Percentiles rank a stretch among this genome's conserved stretches.
Conservation (phyloP, 1,140 invertebrate species). For the Eupristina koningsbergeri region DNA sequence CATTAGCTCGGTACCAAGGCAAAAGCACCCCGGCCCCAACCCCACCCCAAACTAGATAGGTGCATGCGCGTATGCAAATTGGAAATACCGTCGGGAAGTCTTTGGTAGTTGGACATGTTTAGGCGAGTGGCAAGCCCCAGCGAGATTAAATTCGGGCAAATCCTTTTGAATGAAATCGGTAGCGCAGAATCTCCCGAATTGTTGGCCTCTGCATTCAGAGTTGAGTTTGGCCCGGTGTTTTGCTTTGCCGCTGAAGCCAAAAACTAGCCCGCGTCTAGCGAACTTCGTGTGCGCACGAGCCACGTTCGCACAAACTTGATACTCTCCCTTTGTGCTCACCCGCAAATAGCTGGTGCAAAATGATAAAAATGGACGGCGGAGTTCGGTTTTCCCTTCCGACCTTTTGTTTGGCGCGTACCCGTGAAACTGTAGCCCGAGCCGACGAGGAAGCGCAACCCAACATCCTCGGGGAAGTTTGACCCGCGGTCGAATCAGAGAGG, state of each 20-base stretch:
- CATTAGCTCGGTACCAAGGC: no score
- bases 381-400: neutral
- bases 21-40: no score
- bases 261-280: neutral
- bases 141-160: conserved; percentile 39
- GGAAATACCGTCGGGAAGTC: conserved; percentile 4
- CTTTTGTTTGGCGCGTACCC: neutral
- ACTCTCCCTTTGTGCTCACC: neutral
- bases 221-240: neutral
- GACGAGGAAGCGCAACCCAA: neutral
- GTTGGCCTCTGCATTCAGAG: neutral
- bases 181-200: neutral
- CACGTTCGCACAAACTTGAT: neutral
- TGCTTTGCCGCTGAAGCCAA: neutral
- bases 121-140: conserved; percentile 22
- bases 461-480: neutral
- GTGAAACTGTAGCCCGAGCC: no score
- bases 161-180: neutral
- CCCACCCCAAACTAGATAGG: conserved; percentile 8
- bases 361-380: neutral
- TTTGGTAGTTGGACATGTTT: conserved; percentile 21
- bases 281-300: neutral
- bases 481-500: neutral
- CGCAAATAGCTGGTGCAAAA: neutral
- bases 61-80: conserved; percentile 41